Evolutionary conservation across 1,140 invertebrate genomes (phyloP), one percentile per base, ranked within the genome.

Genomic region (Schlechtendalia chinensis): DNA sequence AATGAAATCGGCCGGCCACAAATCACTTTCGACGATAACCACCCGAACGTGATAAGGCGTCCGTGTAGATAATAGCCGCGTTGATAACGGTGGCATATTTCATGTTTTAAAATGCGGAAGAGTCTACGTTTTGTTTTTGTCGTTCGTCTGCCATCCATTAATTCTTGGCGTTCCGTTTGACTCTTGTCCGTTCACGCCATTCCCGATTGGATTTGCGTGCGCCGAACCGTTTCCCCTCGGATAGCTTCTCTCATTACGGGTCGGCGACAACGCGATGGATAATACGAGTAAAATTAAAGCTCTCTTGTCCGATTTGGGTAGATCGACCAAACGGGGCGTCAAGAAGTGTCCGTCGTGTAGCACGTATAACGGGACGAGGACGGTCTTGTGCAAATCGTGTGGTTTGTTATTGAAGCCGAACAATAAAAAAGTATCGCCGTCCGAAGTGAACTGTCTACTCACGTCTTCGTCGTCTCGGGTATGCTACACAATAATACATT

Each of bases 281-380:
- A 59, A 84, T 72, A 81, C 81, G 61, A 80, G 82, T 53, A 82
- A 75, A 69, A 56, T 83, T 17, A 83, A 82, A 67, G 65, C 80
- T 39, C 58, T 84, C 4, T 47, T 84, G 12, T 59, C 82, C 39
- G 92, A 89, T 87, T 86, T 91, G 83, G 92, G 91, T 82, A 91
- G 88, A 85, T 90, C 89, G 82, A 93, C 90, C 77, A 85, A 90
- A 82, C 87, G 90, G 83, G 93, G 93, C 82, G 89, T 94, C 0
- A 87, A 90, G 82, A 93, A 91, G 84, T 94, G 93, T 85, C 90
- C 90, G 5, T 93, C 93, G 85, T 94, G 93, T 88, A 91, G 91
- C 0, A 91, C 90, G 5, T 91, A 90, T 75, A 94, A 94, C 86
- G 93, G 93, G 2, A 93, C 91, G 5, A 85, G 92, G 83, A 91